Conservation (phyloP, 2,113 vertebrate species). For the Lepus europaeus region DNA sequence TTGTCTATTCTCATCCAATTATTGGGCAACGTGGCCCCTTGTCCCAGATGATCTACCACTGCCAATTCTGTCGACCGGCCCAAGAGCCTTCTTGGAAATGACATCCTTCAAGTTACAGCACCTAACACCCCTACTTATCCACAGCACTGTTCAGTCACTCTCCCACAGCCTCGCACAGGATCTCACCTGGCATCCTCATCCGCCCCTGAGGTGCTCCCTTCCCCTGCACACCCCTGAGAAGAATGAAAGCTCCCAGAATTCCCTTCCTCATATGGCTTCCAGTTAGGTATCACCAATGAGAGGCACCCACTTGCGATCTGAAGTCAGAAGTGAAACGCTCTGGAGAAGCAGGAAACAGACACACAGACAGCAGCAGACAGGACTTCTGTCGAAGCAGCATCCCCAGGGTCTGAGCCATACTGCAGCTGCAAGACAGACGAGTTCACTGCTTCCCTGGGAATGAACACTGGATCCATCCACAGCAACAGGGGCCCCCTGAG, state of each 20-base stretch:
- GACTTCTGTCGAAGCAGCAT: not conserved
- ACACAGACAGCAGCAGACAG: not conserved
- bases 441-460: not conserved
- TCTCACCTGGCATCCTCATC: not conserved
- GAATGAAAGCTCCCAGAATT: slow-evolving; percentile 32
- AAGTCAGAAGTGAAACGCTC: not conserved
- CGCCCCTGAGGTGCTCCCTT: not conserved
- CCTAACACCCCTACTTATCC: not conserved
- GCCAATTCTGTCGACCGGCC: not conserved
- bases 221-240: not conserved
- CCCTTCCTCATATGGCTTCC: not conserved
- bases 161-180: not conserved
- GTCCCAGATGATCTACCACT: not conserved
- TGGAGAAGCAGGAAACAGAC: not conserved
- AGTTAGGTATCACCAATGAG: not conserved
- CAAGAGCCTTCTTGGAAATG: slow-evolving; percentile 16
- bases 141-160: not conserved
- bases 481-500: not conserved
- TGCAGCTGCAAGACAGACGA: not conserved
- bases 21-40: not conserved
- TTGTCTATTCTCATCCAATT: not conserved
- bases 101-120: not conserved
- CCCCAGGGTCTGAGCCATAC: not conserved
- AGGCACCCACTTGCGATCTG: not conserved
- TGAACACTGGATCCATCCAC: not conserved